Evolutionary conservation across 2,797 vertebrate genomes (phyloP), one percentile per base, ranked within the genome.

Genomic region (Chaenodraco wilsoni): DNA sequence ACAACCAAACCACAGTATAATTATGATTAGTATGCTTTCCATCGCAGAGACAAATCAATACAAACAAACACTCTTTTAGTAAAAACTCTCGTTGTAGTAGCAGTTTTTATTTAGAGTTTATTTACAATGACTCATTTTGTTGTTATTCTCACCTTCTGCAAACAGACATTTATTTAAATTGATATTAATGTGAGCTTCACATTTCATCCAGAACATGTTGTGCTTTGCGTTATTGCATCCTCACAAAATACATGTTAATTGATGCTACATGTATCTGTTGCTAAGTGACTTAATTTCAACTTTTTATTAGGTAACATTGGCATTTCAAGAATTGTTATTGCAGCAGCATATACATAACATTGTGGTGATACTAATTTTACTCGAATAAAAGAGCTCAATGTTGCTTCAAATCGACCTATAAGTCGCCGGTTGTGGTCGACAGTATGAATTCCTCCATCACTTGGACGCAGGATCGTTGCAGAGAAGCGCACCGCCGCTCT

Each of bases 401-500:
- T 23, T 6, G 5, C 14, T 40, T 21, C 41, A 58, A 44, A 44
- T 14, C 14, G 23, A 43, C 8, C 40, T 16, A 21, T 37, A 2
- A 5, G 8, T 59, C 17, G 19, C 43, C 0, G 45, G 27, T 13
- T 37, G 27, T 49, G 15, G 17, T 14, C 0, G 21, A 49, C 0
- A 0, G 0, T 17, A 1, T 55, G 44, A 78, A 74, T 76, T 52
- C 81, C 79, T 3, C 37, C 63, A 1, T 19, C 10, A 0, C 16
- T 0, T 27, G 74, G 85, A 88, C 17, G 64, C 65, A 33, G 19
- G 83, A 17, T 9, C 27, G 48, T 40, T 45, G 51, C 77, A 62
- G 55, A 33, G 74, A 15, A 52, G 81, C 71, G 58, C 78, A 46
- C 65, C 11, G 74, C 54, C 75, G 81, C 74, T 75, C 68, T 83